A percentile compares a stretch with the other conserved stretches of the same genome.
Evolutionary conservation across 2,797 vertebrate species (phyloP).

Genomic region (Gadopsis bispinosus): DNA sequence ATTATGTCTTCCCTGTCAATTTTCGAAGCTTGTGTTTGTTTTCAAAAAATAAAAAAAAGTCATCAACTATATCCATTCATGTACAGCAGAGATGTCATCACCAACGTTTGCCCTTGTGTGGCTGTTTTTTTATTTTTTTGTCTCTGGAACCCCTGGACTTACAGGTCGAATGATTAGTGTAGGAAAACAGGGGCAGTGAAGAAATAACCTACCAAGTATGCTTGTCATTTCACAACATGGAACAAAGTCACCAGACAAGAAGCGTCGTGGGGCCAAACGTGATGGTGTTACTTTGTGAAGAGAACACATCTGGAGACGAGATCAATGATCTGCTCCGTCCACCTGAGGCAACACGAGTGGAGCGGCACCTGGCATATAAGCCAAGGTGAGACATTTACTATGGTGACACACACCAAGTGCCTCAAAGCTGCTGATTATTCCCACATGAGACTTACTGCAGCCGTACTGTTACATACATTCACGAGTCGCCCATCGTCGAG

Average conservation of each 20-base stretch:
- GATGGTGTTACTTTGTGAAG: constrained; percentile 36
- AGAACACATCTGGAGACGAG: constrained; percentile 67
- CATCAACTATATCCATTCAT: constrained; percentile 39
- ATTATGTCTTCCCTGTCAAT: constrained; percentile 40
- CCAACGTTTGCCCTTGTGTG: not conserved
- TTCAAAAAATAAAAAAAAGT: constrained; percentile 24
- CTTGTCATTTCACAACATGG: constrained; percentile 70
- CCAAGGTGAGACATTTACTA: constrained; percentile 49
- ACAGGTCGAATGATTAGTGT: constrained; percentile 27
- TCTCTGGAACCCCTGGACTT: constrained; percentile 38
- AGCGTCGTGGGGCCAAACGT: constrained; percentile 50
- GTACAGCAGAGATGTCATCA: constrained; percentile 49
- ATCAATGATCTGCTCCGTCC: constrained; percentile 36
- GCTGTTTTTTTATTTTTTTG: not conserved
- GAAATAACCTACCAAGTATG: constrained; percentile 55
- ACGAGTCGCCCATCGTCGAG: constrained; percentile 35
- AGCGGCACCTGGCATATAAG: constrained; percentile 13
- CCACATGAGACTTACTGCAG: constrained; percentile 39
- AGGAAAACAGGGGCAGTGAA: constrained; percentile 41
- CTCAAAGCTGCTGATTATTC: constrained; percentile 30
- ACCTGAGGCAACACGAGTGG: constrained; percentile 23
- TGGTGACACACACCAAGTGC: constrained; percentile 22
- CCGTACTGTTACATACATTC: constrained; percentile 50
- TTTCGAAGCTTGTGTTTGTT: constrained; percentile 28
- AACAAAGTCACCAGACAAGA: constrained; percentile 52